phyloP scores from a whole-genome alignment of 2,113 vertebrate genomes.

The Zosterops hypoxanthus region DNA sequence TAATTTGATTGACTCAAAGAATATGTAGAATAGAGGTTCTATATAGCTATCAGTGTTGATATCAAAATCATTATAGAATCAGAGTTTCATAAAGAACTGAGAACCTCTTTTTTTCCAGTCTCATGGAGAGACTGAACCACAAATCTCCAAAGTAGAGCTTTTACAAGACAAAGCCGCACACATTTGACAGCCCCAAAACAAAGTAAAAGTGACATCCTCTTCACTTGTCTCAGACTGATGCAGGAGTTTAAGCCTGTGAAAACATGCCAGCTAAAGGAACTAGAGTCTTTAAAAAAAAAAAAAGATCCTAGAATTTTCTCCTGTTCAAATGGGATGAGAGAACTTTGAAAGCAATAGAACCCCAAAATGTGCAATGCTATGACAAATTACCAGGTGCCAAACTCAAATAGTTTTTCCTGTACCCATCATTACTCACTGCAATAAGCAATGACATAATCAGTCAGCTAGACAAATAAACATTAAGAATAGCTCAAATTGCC shows the following conservation, averaged over 20 bases:
- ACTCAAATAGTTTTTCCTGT: not conserved
- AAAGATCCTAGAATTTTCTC: not conserved
- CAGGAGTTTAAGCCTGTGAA: not conserved
- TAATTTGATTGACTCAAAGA: not conserved
- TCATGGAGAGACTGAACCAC: not conserved
- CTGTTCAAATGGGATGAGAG: not conserved
- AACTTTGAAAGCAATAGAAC: not conserved
- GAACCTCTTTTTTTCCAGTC: not conserved
- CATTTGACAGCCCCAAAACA: not conserved
- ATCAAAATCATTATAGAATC: not conserved
- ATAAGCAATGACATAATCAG: not conserved
- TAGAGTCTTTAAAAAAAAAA: not conserved
- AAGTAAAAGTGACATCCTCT: not conserved
- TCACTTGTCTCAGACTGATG: not conserved
- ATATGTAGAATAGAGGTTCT: not conserved
- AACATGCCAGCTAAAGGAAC: not conserved
- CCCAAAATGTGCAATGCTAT: not conserved
- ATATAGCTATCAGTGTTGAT: not conserved
- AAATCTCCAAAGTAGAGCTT: not conserved
- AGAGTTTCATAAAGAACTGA: not conserved
- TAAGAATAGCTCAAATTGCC: not conserved
- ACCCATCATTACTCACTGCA: not conserved
- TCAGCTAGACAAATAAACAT: slow-evolving; percentile 6
- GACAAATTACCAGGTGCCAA: not conserved
- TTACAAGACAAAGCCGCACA: not conserved